Evolutionary conservation across 2,888 invertebrate genomes (phyloP).

Genomic region (Odontocolon sp.): DNA sequence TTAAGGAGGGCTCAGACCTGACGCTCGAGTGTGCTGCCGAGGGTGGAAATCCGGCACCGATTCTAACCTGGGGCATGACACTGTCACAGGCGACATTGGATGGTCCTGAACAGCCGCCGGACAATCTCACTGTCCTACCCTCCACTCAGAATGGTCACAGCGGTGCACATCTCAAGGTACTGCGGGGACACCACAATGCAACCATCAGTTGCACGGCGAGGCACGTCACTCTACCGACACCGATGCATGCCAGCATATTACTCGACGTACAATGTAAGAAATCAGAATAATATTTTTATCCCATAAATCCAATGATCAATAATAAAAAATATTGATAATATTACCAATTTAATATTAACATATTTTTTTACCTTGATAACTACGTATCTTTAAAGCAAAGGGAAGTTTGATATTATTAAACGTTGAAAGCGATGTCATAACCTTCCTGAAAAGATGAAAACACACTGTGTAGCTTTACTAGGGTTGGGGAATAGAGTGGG

Average conservation of each 20-base stretch:
- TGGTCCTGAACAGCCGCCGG: constrained; percentile 78
- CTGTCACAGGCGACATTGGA: constrained; percentile 80
- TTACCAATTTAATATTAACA: too few species aligned
- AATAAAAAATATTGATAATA: too few species aligned
- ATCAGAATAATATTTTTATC: not conserved
- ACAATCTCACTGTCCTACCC: constrained; percentile 77
- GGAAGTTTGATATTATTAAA: too few species aligned
- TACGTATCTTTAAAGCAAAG: too few species aligned
- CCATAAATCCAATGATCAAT: not conserved
- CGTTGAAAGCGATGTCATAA: constrained; percentile 14
- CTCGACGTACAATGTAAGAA: constrained; percentile 87
- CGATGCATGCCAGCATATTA: constrained; percentile 84
- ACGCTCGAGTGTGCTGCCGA: constrained; percentile 93
- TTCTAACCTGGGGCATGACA: constrained; percentile 85
- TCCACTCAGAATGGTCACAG: constrained; percentile 80
- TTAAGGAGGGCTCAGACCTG: constrained; percentile 91
- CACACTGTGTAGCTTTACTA: constrained; percentile 8
- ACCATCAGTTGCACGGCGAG: constrained; percentile 91
- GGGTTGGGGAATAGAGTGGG: too few species aligned
- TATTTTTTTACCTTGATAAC: not conserved
- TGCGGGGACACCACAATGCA: constrained; percentile 93
- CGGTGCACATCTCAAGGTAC: constrained; percentile 87
- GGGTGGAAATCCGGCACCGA: constrained; percentile 88
- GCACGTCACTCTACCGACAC: constrained; percentile 84
- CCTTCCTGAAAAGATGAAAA: constrained; percentile 10